Percentiles rank a stretch among this genome's conserved stretches.
Conservation (phyloP, 2,888 invertebrate genomes). For the Hypomecis punctinalis region DNA sequence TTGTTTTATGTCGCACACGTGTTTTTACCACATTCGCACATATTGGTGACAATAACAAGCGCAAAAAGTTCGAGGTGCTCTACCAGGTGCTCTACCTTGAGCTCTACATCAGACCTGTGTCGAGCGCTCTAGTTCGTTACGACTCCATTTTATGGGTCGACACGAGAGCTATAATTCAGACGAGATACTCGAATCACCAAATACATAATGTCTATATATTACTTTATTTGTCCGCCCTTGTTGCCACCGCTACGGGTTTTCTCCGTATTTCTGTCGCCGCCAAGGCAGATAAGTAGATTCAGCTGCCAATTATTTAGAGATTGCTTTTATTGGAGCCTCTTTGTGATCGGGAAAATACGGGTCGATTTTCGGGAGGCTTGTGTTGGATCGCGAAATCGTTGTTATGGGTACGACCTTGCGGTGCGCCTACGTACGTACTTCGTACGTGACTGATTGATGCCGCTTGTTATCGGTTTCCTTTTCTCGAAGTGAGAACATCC, state of each 20-base stretch:
- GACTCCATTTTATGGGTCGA: slow-evolving; percentile 46
- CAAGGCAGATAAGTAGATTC: slow-evolving; percentile 38
- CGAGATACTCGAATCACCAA: slow-evolving; percentile 51
- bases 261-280: slow-evolving; percentile 32
- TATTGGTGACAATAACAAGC: slow-evolving; percentile 9
- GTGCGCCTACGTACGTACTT: slow-evolving; percentile 2
- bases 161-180: slow-evolving; percentile 45
- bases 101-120: slow-evolving; percentile 1
- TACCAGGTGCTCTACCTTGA: neutral
- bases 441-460: slow-evolving; percentile 10
- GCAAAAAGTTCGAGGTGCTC: neutral
- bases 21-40: no score
- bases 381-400: slow-evolving; percentile 13
- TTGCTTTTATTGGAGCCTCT: slow-evolving; percentile 31
- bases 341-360: slow-evolving; percentile 24
- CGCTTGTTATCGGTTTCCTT: slow-evolving; percentile 12
- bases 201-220: slow-evolving; percentile 55
- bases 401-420: slow-evolving; percentile 22
- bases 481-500: neutral
- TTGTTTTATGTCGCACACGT: no score
- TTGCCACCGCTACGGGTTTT: slow-evolving; percentile 43
- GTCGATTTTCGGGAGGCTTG: slow-evolving; percentile 17
- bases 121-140: slow-evolving; percentile 20
- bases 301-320: slow-evolving; percentile 40
- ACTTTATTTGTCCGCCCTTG: slow-evolving; percentile 55